Evolutionary conservation across 2,113 vertebrate genomes (phyloP).

Genomic region (Mohoua ochrocephala): DNA sequence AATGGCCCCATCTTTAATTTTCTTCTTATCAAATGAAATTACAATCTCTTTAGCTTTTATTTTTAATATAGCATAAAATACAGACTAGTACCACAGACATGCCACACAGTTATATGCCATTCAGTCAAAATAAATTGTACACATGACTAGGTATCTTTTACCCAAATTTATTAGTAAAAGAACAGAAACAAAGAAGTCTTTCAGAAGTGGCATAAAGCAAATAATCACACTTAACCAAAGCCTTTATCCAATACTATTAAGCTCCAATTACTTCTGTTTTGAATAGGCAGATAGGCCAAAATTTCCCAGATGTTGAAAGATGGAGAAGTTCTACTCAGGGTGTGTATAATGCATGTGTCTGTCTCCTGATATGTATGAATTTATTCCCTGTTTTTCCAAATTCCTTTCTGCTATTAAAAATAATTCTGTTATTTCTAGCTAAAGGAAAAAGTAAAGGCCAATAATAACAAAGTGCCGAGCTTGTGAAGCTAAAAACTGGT

Average conservation of each 20-base stretch:
- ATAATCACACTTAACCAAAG: not conserved
- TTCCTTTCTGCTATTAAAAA: constrained; percentile 33
- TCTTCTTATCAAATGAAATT: not conserved
- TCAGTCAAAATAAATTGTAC: not conserved
- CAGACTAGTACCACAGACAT: not conserved
- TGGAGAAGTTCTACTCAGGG: not conserved
- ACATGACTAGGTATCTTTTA: not conserved
- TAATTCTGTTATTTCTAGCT: constrained; percentile 9
- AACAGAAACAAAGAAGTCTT: constrained; percentile 34
- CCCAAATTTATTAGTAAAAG: not conserved
- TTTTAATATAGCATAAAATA: not conserved
- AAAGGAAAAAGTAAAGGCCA: not conserved
- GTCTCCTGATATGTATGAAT: not conserved
- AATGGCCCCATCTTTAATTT: not conserved
- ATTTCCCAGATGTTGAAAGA: constrained; percentile 19
- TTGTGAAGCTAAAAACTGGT: not conserved
- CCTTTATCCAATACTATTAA: not conserved
- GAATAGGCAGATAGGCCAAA: not conserved
- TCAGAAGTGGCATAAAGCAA: constrained; percentile 4
- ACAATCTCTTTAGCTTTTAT: not conserved
- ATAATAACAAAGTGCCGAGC: not conserved
- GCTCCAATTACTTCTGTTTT: not conserved
- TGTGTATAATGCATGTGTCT: not conserved
- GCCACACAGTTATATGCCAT: not conserved
- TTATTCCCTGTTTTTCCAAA: constrained; percentile 4